Evolutionary conservation across 1,140 invertebrate species (phyloP).

Genomic region (Drosophila arizonae): DNA sequence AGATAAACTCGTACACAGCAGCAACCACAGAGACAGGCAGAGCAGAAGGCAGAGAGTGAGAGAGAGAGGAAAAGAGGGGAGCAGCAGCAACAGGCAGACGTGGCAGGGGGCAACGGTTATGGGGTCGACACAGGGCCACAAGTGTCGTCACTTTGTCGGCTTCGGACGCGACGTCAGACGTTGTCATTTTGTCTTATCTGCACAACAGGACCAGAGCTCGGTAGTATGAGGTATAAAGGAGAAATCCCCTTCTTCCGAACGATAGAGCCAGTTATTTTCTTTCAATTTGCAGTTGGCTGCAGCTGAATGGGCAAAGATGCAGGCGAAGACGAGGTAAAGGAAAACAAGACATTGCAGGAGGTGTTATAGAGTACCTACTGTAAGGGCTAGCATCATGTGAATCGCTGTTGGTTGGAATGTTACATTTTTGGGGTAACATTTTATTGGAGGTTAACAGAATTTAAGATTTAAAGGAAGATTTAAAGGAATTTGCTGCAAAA

Average conservation of each 20-base stretch:
- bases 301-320: slow-evolving; percentile 15
- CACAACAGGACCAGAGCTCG: slow-evolving; percentile 8
- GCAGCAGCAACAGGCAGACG: slow-evolving; percentile 55
- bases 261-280: slow-evolving; percentile 73
- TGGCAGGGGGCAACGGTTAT: slow-evolving; percentile 1
- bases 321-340: neutral
- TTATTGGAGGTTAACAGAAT: neutral
- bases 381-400: too few relatives aligned
- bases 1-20: slow-evolving; percentile 62
- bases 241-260: neutral
- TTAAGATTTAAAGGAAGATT: neutral
- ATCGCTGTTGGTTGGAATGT: too few relatives aligned
- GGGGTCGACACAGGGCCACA: slow-evolving; percentile 26
- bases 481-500: neutral
- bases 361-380: too few relatives aligned
- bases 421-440: neutral
- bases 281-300: slow-evolving; percentile 59
- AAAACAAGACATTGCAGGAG: too few relatives aligned
- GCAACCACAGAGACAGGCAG: slow-evolving; percentile 3
- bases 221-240: too few relatives aligned
- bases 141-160: slow-evolving; percentile 65
- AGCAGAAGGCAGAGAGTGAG: neutral
- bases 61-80: neutral
- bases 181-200: slow-evolving; percentile 69
- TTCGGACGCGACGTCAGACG: slow-evolving; percentile 40